Base-by-base conservation (phyloP, 2,113 vertebrate species). In the Carassius carassius region DNA sequence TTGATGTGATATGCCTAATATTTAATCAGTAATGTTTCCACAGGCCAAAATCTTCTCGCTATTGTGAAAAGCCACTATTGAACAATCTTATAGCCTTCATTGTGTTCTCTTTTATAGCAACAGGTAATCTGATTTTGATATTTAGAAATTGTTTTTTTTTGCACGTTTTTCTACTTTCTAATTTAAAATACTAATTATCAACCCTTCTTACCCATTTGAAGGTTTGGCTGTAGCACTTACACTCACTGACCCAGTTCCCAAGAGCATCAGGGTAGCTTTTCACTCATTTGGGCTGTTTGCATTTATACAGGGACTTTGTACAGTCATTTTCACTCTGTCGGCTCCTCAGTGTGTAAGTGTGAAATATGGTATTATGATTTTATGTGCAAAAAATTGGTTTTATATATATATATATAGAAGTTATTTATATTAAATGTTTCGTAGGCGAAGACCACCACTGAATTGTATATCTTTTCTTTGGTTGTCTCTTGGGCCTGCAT, bases 161-260 rank as follows among this genome's bases (percentile, higher is more conserved):
- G 21, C 44, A 12, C 12, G 3, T 12, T 47, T 12, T 47, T 47
- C 11, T 47, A 10, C 44, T 47, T 47, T 8, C 5, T 44, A 7
- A 29, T 29, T 69, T 17, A 21, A 56, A 23, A 79, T 37, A 11
- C 21, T 69, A 2, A 54, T 6, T 35, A 11, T 79, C 8, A 49
- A 0, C 23, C 23, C 69, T 79, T 78, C 35, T 84, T n/a, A 0
- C 44, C 81, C 44, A 82, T n/a, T 23, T 85, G 4, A 21, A 97
- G 96, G 95, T 5, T 93, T 96, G 70, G 88, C 95, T 0, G 88
- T 96, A 81, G 81, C 94, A 32, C 93, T 97, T 32, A 92, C 92
- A 1, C 9, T 91, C 47, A 80, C 91, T 44, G 94, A 96, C 14
- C 94, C 90, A 0, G 87, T 94, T 72, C 94, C 95, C 0, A 88